Evolutionary conservation across 2,888 invertebrate genomes (phyloP), one percentile per base, ranked within the genome.

Genomic region (Chaetoderma sp.): DNA sequence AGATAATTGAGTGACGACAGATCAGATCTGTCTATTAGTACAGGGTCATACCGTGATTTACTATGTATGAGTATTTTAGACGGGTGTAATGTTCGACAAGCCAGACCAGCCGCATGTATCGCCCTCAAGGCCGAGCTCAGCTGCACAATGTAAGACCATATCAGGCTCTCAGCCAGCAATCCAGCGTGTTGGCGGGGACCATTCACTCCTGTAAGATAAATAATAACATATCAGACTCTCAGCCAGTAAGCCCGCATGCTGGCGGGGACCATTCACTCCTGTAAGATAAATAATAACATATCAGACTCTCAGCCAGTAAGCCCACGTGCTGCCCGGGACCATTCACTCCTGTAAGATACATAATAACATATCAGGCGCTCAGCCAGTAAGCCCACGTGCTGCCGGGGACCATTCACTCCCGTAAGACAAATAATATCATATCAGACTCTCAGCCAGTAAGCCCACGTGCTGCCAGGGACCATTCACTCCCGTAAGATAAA

Each of bases 61-160:
- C 84, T 84, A 65, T 82, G 82, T 47, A 87, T 75, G 42, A 88
- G 78, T 45, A 98, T 94, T 89, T 98, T 97, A 55, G 94, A 93
- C 30, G 96, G 94, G 86, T 98, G 96, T 81, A 99, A 88, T 77
- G 92, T 92, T 83, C 96, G 92, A 80, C 91, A 92, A 0, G 93
- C 92, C 74, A 94, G 88, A 47, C 92, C 91, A 70, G 90, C 90
- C 59, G 91, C 91, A 88, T 99, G 98, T 74, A 98, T 93, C 65
- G 93, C 92, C 63, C 98, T 90, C 72, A 99, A 88, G 0, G 95
- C 98, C 2, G 96, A 94, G 32, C 96, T 96, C 72, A 99, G 89
- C 87, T 99, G 97, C 78, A 98, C 95, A 54, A 98, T 91, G 78
- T 96, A 93, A 76, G 94, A 94, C 98, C 98, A 99, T 73, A 99